Evolutionary conservation across 37 sponge, comb jelly and placozoan species (phyloP), one percentile per base, ranked within the genome.

Genomic region (Oopsacas minuta): DNA sequence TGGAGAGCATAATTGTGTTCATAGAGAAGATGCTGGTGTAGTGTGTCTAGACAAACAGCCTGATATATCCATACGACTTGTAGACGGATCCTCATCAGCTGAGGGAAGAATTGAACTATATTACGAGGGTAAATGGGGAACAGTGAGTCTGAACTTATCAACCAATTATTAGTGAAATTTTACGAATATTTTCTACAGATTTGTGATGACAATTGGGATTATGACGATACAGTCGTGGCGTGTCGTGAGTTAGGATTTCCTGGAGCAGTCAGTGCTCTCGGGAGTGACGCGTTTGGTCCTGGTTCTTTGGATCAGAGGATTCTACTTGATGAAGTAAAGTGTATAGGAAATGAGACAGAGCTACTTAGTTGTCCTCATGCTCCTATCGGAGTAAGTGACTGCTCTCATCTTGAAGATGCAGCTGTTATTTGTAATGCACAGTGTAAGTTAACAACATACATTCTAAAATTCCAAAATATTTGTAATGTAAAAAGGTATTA

Each of bases 391-490:
- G 32, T 3, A 8, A 37, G 36, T 28, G 83, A 82, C 39, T 82
- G 83, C 39, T 82, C 86, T 81, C 38, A 81, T 36, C 5, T n/a
- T 36, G 75, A 85, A 36, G 36, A 85, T 30, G 86, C 75, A 36
- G 7, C 37, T 36, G 39, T 81, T 10, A 81, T 36, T 1, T 36
- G 53, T 81, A 3, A 3, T n/a, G 75, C 75, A 20, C 75, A 12
- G 5, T 61, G 75, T 61, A 61, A 61, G 75, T 61, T n/a, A n/a
- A n/a, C n/a, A n/a, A n/a, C n/a, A n/a, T n/a, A n/a, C n/a, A n/a
- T n/a, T n/a, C n/a, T n/a, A n/a, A n/a, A n/a, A n/a, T n/a, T n/a
- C n/a, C n/a, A n/a, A n/a, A n/a, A n/a, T n/a, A n/a, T n/a, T n/a
- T n/a, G n/a, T n/a, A n/a, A n/a, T n/a, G n/a, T n/a, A n/a, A n/a